Percentiles rank a stretch among this genome's conserved stretches.
Conservation (phyloP, 2,888 invertebrate genomes). For the Pristionchus entomophagus region DNA sequence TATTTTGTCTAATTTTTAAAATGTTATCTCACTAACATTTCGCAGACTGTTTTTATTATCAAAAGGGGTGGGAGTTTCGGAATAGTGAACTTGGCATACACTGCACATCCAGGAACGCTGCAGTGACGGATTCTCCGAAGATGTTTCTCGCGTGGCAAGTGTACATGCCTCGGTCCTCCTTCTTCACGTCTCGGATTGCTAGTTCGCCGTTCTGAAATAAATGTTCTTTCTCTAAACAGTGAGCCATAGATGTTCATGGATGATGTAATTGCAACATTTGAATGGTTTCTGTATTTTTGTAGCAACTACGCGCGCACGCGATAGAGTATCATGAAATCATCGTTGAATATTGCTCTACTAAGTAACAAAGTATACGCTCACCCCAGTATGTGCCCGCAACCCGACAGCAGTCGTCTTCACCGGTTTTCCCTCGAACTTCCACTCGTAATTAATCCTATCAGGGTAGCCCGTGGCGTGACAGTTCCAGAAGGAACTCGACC, state of each 20-base stretch:
- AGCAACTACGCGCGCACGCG: too few relatives aligned
- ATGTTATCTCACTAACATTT: too few relatives aligned
- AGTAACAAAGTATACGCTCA: slow-evolving; percentile 44
- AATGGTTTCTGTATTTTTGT: too few relatives aligned
- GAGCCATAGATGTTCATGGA: not conserved
- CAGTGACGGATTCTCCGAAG: slow-evolving; percentile 58
- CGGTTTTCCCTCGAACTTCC: slow-evolving; percentile 65
- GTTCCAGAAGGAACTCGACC: slow-evolving; percentile 70
- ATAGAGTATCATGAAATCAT: too few relatives aligned
- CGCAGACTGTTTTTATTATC: too few relatives aligned
- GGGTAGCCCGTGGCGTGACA: slow-evolving; percentile 72
- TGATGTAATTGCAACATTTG: too few relatives aligned
- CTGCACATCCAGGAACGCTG: slow-evolving; percentile 71
- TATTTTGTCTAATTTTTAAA: too few relatives aligned
- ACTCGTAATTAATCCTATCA: slow-evolving; percentile 63
- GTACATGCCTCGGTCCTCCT: slow-evolving; percentile 70
- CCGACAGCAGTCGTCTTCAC: slow-evolving; percentile 68
- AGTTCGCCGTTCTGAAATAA: slow-evolving; percentile 67
- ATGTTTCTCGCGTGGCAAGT: slow-evolving; percentile 69
- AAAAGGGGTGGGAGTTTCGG: too few relatives aligned
- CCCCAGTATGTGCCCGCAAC: slow-evolving; percentile 65
- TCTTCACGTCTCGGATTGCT: slow-evolving; percentile 65
- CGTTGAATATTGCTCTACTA: too few relatives aligned
- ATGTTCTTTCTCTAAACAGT: not conserved
- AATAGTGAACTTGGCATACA: too few relatives aligned